Base-by-base conservation (phyloP, 2,888 invertebrate species). In the Tetranychus truncatus region DNA sequence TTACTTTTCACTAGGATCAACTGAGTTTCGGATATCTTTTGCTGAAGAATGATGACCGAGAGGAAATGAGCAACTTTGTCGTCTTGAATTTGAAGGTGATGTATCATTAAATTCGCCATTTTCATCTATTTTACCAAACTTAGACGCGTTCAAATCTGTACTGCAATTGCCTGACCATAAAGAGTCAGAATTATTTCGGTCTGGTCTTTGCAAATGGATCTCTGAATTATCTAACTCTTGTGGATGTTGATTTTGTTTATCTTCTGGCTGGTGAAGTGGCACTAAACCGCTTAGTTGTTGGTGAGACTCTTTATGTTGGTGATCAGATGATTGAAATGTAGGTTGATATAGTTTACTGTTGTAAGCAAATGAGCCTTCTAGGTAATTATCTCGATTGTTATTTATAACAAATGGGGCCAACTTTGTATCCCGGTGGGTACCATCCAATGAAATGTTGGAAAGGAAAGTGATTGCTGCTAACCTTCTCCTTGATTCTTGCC, bases 371-470 rank as follows among this genome's bases (percentile, higher is more conserved):
- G 69, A n/a, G 9, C 11, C 34, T n/a, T 69, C 34, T 21, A 24
- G 20, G 21, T 20, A 20, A 69, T 24, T 20, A 21, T 69, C 45
- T 34, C n/a, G 44, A 72, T 34, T 34, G 34, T 34, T 34, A 34
- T 34, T 34, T 34, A n/a, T 72, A 9, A 44, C 45, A 20, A 72
- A 46, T n/a, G 72, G 44, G 15, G 85, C 85, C 77, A 85, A 82
- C 74, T 86, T 87, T 75, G 86, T 86, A 78, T 83, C 83, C 24
- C 80, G 88, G 83, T 90, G 89, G 80, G 89, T 89, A 79, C 95
- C 95, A 86, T 95, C 94, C 78, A 95, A 86, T 78, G 95, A 93
- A 82, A 96, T 95, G 85, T 95, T 95, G 75, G 93, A 90, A 80
- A 96, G 86, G 86, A 95, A 96, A 81, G 92, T 91, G 81, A 94